Conservation (phyloP, 2,797 vertebrate genomes). For the Fistularia commersonii region DNA sequence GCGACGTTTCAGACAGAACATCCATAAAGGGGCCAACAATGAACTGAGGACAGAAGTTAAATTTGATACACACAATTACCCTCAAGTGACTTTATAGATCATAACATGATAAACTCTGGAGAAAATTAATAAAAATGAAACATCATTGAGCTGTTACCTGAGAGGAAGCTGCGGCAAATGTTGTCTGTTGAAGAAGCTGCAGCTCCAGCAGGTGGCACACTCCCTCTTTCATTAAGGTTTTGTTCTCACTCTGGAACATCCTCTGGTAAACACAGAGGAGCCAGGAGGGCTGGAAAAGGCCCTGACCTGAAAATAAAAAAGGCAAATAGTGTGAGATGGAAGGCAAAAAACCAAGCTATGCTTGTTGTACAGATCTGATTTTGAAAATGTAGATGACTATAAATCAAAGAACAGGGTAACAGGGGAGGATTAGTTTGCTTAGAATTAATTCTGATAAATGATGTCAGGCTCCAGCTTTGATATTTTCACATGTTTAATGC, state of each 20-base stretch:
- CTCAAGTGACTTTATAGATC: no score
- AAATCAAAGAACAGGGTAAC: no score
- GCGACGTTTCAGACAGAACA: conserved; percentile 85
- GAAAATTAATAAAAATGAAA: neutral
- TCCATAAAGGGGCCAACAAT: conserved; percentile 88
- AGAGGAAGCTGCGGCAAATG: conserved; percentile 76
- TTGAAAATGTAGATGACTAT: no score
- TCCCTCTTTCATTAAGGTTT: conserved; percentile 86
- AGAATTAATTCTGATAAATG: no score
- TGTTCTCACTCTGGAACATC: conserved; percentile 97
- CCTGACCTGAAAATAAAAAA: conserved; percentile 51
- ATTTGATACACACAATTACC: no score
- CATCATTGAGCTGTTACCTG: conserved; percentile 70
- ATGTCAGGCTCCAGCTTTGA: no score
- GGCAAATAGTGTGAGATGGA: neutral
- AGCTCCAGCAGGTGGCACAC: conserved; percentile 87
- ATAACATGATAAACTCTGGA: neutral
- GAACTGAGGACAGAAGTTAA: conserved; percentile 77
- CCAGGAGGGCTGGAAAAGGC: conserved; percentile 88
- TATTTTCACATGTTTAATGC: no score
- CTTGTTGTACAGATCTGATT: no score
- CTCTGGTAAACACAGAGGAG: conserved; percentile 89
- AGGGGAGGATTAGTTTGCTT: no score
- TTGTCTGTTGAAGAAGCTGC: conserved; percentile 70
- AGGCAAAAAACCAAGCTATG: no score